These are phyloP conservation scores for Ictidomys tridecemlineatus DNA, from an alignment of 2,113 vertebrate genomes.

Conservation along the genomic window DNA sequence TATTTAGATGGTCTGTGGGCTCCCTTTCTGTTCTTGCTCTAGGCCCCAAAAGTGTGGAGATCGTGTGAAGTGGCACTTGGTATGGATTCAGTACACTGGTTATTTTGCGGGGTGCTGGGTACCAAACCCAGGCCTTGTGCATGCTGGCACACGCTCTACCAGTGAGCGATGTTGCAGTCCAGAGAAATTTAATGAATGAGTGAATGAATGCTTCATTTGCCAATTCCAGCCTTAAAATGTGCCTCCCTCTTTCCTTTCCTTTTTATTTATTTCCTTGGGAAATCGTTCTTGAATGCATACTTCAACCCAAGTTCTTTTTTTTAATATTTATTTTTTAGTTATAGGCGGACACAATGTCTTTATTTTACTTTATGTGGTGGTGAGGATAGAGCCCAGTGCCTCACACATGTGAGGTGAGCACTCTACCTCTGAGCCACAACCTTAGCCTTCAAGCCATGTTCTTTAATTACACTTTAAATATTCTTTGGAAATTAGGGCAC, in stretches of 20 bases:
- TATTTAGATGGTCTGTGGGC: not conserved
- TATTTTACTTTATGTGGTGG: too few relatives aligned
- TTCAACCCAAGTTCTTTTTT: not conserved
- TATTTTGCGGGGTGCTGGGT: too few relatives aligned
- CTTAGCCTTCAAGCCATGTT: not conserved
- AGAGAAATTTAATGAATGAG: not conserved
- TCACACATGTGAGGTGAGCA: too few relatives aligned
- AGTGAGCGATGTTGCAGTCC: not conserved
- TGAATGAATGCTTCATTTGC: not conserved
- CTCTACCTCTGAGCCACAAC: too few relatives aligned
- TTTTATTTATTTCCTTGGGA: not conserved
- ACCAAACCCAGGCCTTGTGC: not conserved
- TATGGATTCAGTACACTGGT: not conserved
- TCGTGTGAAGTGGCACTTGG: not conserved
- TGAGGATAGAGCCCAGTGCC: too few relatives aligned
- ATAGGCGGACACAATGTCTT: too few relatives aligned
- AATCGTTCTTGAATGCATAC: not conserved
- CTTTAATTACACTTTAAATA: not conserved
- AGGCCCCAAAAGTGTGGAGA: not conserved
- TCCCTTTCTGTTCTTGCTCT: not conserved
- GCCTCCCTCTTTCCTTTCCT: not conserved
- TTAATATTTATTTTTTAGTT: too few relatives aligned
- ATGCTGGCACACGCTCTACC: too few relatives aligned
- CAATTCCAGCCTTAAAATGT: not conserved
- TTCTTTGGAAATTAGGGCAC: not conserved